Evolutionary conservation across 2,797 vertebrate species (phyloP).

Genomic region (Gymnothorax javanicus): DNA sequence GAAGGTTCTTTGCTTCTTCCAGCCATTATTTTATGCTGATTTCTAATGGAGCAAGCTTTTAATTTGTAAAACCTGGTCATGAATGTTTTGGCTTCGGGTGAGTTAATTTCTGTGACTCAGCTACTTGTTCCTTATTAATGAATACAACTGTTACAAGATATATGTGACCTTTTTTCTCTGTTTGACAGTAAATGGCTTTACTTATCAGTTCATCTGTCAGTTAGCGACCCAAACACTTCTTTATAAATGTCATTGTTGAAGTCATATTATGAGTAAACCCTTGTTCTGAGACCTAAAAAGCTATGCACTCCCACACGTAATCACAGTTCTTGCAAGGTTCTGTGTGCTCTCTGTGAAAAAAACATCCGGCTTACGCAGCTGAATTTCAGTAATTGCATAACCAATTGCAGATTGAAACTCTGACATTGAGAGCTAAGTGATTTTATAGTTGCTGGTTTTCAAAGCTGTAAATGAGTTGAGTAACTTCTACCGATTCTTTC

Average conservation of each 20-base stretch:
- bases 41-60: neutral
- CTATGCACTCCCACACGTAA: conserved; percentile 31
- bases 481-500: neutral
- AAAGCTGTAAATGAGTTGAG: neutral
- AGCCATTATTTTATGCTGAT: neutral
- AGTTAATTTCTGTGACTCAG: neutral
- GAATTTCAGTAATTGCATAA: conserved; percentile 2
- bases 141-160: neutral
- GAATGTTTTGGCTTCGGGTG: neutral
- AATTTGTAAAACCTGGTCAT: neutral
- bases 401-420: neutral
- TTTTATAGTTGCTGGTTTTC: neutral
- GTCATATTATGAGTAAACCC: conserved; percentile 38
- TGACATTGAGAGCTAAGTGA: neutral
- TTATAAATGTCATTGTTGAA: conserved; percentile 10
- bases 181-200: conserved; percentile 10
- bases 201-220: conserved; percentile 26
- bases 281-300: conserved; percentile 8
- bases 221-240: conserved; percentile 34
- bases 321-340: conserved; percentile 1
- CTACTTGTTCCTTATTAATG: neutral
- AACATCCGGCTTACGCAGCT: neutral
- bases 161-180: neutral
- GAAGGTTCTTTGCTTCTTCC: neutral
- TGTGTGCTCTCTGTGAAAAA: neutral